Evolutionary conservation across 2,888 invertebrate genomes (phyloP), one percentile per base, ranked within the genome.

Genomic region (Polyommatus iphigenia): DNA sequence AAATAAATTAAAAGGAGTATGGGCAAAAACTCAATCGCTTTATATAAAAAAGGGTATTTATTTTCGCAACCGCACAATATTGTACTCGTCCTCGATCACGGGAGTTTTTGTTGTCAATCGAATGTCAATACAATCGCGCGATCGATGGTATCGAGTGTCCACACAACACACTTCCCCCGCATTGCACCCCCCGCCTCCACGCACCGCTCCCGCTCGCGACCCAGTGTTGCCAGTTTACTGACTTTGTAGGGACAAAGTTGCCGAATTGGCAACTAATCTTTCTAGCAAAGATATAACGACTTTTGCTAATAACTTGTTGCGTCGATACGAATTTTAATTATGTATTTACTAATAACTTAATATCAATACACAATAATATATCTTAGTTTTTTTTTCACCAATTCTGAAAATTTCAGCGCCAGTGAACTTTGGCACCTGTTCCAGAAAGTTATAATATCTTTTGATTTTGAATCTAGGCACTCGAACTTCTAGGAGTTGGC

Each of bases 121-220:
- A 32, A 67, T 67, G 15, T 67, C 67, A 67, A 67, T 67, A 67
- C 67, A 67, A 67, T 15, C 4, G 15, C 6, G 5, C 67, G 20
- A 67, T 67, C 67, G 67, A 62, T 62, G 24, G 62, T 67, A 29
- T 67, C 29, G 67, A 67, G 29, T 67, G 29, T 67, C 67, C 67
- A 18, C 15, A 67, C 67, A 67, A 67, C 15, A 7, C 67, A 29
- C 29, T 32, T 32, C 67, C 67, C 67, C 29, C 4, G 29, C 24
- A 62, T 24, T 3, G 62, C n/a, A 8, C 57, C n/a, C n/a, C 57
- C n/a, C 57, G n/a, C n/a, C 2, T 7, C 20, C n/a, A 1, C 8
- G 7, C 57, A 7, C n/a, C 5, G 29, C 15, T 1, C 67, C 29
- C 13, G 62, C 20, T 0, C 62, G 13, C 8, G 3, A 5, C 18